phyloP scores from a whole-genome alignment of 2,113 vertebrate species.

The Apistogramma diplotaenia region DNA sequence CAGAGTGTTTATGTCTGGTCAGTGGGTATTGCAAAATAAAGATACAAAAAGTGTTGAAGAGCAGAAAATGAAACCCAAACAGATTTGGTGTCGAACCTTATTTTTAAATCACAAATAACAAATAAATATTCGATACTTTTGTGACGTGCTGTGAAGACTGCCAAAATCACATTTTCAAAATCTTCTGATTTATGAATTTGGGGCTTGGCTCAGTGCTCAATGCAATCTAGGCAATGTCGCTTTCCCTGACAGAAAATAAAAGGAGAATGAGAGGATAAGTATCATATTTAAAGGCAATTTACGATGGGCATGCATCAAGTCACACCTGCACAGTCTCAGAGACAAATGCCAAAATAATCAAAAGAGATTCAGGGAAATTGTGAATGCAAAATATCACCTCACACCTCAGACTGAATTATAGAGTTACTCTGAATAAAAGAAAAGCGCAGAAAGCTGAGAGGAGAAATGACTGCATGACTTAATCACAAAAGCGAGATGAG shows the following conservation, averaged over 20 bases:
- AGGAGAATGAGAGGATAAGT: neutral
- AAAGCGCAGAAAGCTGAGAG: neutral
- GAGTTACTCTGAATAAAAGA: neutral
- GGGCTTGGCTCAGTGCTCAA: neutral
- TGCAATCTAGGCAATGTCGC: neutral
- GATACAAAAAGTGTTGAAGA: conserved; percentile 8
- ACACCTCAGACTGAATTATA: neutral
- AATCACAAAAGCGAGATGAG: neutral
- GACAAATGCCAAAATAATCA: conserved; percentile 2
- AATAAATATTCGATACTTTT: neutral
- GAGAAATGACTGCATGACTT: neutral
- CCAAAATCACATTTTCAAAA: neutral
- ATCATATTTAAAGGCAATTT: neutral
- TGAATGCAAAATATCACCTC: neutral
- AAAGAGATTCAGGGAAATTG: neutral
- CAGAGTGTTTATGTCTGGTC: neutral
- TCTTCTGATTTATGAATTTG: conserved; percentile 12
- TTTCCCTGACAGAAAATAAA: neutral
- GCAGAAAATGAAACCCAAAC: conserved; percentile 25
- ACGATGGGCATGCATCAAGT: neutral
- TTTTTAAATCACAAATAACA: accelerated
- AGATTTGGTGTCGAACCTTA: neutral
- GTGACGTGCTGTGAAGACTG: neutral
- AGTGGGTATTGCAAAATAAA: neutral
- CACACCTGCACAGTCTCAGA: neutral